phyloP scores from a whole-genome alignment of 2,113 vertebrate species.

The Crypturellus undulatus region DNA sequence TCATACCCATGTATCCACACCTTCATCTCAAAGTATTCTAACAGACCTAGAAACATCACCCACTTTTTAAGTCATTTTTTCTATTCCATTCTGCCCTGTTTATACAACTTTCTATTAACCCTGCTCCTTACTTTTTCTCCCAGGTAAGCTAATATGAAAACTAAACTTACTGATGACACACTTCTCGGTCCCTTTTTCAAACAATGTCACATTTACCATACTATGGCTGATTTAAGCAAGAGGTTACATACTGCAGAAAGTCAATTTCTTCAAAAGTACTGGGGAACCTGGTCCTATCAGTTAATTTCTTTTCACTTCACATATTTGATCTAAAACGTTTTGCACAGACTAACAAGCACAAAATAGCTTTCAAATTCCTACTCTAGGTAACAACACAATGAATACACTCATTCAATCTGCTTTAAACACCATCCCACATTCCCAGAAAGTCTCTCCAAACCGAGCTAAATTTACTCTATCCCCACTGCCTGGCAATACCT shows the following conservation, averaged over 20 bases:
- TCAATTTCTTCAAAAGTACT: background rate
- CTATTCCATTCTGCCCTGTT: background rate
- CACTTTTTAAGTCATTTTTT: background rate
- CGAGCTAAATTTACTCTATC: background rate
- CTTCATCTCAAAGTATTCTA: background rate
- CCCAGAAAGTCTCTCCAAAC: background rate
- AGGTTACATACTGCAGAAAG: background rate
- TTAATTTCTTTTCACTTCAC: background rate
- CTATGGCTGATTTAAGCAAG: background rate
- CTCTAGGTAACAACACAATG: background rate
- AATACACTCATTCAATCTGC: background rate
- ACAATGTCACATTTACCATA: background rate
- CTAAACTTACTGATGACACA: background rate
- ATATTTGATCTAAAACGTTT: background rate
- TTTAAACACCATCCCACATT: background rate
- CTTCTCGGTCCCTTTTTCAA: background rate
- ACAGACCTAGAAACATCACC: background rate
- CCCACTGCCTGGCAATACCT: background rate
- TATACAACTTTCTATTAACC: background rate
- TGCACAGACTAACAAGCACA: background rate
- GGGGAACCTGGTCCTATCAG: background rate
- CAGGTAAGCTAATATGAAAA: background rate
- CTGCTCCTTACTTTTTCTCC: background rate
- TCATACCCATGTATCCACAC: too few relatives aligned
- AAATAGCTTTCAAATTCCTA: background rate